phyloP scores from a whole-genome alignment of 1,140 invertebrate genomes.

The Steinernema feltiae region DNA sequence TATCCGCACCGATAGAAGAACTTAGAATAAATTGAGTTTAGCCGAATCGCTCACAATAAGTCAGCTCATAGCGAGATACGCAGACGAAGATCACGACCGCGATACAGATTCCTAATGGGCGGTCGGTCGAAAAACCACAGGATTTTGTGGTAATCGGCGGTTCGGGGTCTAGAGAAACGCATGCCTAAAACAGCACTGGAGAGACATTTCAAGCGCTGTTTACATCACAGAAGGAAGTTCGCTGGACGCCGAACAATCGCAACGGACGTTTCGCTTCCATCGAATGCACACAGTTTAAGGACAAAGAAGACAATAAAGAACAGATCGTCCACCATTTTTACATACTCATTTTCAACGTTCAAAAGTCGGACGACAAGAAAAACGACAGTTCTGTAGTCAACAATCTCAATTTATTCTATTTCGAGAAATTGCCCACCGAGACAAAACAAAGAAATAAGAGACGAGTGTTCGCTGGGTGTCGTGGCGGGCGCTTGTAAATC shows the following conservation, averaged over 20 bases:
- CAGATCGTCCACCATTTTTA: too few species aligned
- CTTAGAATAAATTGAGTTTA: too few species aligned
- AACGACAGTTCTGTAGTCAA: neutral
- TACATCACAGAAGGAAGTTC: slow-evolving; percentile 60
- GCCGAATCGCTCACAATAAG: too few species aligned
- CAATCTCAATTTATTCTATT: neutral
- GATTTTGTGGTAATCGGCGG: neutral
- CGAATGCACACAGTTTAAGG: neutral
- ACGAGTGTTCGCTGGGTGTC: neutral
- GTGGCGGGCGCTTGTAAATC: neutral
- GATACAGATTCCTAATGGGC: too few species aligned
- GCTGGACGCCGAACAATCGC: slow-evolving; percentile 61
- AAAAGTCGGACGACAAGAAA: neutral
- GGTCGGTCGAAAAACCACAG: neutral
- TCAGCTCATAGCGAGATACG: too few species aligned
- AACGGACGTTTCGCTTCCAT: slow-evolving; percentile 12
- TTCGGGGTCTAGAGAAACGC: slow-evolving; percentile 43
- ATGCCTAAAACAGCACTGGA: slow-evolving; percentile 30
- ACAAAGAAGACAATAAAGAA: neutral
- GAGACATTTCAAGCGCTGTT: neutral
- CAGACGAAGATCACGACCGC: too few species aligned
- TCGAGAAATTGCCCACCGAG: neutral
- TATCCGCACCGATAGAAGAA: too few species aligned
- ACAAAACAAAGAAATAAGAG: neutral
- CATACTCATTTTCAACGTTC: too few species aligned